Percentiles rank a stretch among this genome's conserved stretches.
phyloP scores from a whole-genome alignment of 2,888 invertebrate species.

The Aphodius sticticus region DNA sequence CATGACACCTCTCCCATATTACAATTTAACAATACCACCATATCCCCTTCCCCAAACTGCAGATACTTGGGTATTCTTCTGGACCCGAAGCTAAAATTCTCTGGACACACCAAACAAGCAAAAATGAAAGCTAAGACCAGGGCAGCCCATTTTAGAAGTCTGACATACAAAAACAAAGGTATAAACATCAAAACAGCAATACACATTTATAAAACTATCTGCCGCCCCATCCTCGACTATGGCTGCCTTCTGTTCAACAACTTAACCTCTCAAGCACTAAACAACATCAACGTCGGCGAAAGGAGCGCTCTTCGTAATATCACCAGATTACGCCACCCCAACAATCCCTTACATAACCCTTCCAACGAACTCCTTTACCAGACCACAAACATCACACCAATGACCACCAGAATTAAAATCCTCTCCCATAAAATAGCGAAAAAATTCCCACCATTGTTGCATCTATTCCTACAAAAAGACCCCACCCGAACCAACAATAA shows the following conservation, averaged over 20 bases:
- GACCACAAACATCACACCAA: no score
- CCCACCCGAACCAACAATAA: neutral
- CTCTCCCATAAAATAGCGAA: neutral
- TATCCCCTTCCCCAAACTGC: no score
- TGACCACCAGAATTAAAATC: neutral
- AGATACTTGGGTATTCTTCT: no score
- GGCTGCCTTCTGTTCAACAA: neutral
- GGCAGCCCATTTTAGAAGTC: no score
- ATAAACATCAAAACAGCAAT: neutral
- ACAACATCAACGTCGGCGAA: neutral
- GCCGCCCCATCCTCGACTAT: neutral
- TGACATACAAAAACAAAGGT: no score
- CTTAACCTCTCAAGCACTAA: neutral
- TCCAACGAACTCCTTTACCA: no score
- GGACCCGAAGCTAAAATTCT: no score
- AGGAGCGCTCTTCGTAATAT: neutral
- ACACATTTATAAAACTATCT: neutral
- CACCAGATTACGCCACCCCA: neutral
- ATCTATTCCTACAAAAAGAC: neutral
- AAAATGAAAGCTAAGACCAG: no score
- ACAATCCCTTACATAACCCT: no score
- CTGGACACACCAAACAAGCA: no score
- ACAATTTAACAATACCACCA: no score
- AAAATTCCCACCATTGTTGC: neutral
- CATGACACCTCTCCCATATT: no score